Evolutionary conservation across 2,797 vertebrate species (phyloP).

Genomic region (Menidia menidia): DNA sequence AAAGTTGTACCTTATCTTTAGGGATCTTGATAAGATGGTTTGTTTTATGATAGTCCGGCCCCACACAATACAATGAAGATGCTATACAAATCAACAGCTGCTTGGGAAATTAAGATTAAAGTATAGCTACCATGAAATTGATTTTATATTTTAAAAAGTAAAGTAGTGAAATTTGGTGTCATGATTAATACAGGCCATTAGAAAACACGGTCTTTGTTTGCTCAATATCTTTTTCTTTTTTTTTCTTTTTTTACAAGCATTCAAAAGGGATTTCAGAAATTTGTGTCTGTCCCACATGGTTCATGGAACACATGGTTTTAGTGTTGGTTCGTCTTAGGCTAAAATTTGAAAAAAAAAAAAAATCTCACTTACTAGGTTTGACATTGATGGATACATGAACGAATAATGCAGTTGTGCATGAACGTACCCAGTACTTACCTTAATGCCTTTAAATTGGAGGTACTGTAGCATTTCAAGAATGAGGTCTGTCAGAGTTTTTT

Average conservation of each 20-base stretch:
- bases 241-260: slow-evolving; percentile 1
- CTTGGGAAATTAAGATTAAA: not conserved
- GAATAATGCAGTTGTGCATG: slow-evolving; percentile 48
- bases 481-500: slow-evolving; percentile 48
- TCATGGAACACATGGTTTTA: slow-evolving; percentile 14
- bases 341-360: not conserved
- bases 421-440: slow-evolving; percentile 52
- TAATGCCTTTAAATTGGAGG: slow-evolving; percentile 49
- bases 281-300: not conserved
- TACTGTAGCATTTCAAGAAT: slow-evolving; percentile 43
- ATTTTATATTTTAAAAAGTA: not conserved
- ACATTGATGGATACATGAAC: slow-evolving; percentile 33
- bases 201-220: slow-evolving; percentile 6
- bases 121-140: not conserved
- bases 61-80: not conserved
- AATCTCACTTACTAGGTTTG: slow-evolving; percentile 13
- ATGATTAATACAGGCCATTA: slow-evolving; percentile 2
- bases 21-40: not conserved
- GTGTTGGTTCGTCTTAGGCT: not conserved
- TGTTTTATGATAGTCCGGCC: not conserved
- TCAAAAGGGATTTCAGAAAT: slow-evolving; percentile 27
- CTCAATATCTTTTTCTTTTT: too few relatives aligned
- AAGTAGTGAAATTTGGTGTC: slow-evolving; percentile 5
- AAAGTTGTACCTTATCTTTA: not conserved
- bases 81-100: not conserved